phyloP scores from a whole-genome alignment of 2,797 vertebrate genomes.

The Siniperca scherzeri region DNA sequence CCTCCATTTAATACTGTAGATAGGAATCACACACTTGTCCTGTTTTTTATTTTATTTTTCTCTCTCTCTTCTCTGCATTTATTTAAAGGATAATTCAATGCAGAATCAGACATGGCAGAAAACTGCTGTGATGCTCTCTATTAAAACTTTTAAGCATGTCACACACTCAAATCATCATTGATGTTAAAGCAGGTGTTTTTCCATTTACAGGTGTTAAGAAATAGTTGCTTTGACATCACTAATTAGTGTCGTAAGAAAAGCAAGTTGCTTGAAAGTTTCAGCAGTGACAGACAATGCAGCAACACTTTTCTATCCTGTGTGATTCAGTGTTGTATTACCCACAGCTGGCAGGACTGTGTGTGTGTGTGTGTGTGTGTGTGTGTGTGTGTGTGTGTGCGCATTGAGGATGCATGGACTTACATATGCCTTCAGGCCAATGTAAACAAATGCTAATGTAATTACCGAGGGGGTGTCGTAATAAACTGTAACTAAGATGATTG shows the following conservation, averaged over 20 bases:
- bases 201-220: neutral
- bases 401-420: constrained; percentile 64
- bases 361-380: neutral
- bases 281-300: constrained; percentile 2
- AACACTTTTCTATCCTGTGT: constrained; percentile 18
- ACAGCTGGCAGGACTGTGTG: constrained; percentile 28
- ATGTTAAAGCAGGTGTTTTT: constrained; percentile 1
- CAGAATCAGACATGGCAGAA: constrained; percentile 7
- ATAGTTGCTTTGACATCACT: constrained; percentile 21
- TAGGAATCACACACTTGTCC: neutral
- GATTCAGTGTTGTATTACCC: constrained; percentile 60
- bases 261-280: constrained; percentile 38
- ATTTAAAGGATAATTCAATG: constrained; percentile 16
- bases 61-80: constrained; percentile 10
- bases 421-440: constrained; percentile 81
- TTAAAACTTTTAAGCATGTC: constrained; percentile 2
- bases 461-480: constrained; percentile 82
- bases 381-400: constrained; percentile 4
- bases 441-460: constrained; percentile 89
- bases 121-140: neutral
- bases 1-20: constrained; percentile 27
- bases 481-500: constrained; percentile 87
- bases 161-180: neutral
- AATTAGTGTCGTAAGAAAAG: constrained; percentile 13
- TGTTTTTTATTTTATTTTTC: neutral